Conservation (phyloP, 2,113 vertebrate genomes). For the Piliocolobus tephrosceles region DNA sequence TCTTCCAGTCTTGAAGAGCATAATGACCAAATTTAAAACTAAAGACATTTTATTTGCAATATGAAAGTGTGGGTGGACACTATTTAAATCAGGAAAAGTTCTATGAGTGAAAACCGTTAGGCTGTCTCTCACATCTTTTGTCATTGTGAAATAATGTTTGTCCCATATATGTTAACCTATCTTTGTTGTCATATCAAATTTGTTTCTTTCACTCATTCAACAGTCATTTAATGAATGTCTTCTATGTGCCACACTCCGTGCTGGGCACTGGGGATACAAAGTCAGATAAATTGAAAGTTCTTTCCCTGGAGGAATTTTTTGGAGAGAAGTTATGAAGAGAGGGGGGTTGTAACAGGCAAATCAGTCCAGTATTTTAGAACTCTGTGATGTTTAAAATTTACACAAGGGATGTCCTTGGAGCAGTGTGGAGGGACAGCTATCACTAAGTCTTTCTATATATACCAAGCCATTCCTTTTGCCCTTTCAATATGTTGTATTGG, state of each 20-base stretch:
- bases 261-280: not conserved
- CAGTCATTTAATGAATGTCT: not conserved
- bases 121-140: not conserved
- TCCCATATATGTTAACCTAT: not conserved
- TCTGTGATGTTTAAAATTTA: not conserved
- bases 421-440: not conserved
- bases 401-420: not conserved
- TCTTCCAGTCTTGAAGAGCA: not conserved
- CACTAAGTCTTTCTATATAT: not conserved
- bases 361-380: not conserved
- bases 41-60: not conserved
- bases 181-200: not conserved
- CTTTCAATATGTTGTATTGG: not conserved
- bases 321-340: not conserved
- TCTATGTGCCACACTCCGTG: not conserved
- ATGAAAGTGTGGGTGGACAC: not conserved
- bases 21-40: not conserved
- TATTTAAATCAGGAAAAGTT: slow-evolving; percentile 34
- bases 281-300: not conserved
- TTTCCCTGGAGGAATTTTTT: not conserved
- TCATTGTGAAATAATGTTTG: not conserved
- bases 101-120: not conserved
- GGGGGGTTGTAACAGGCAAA: not conserved
- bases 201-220: slow-evolving; percentile 7
- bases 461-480: not conserved